Evolutionary conservation across 2,797 vertebrate genomes (phyloP).

Genomic region (Menidia menidia): DNA sequence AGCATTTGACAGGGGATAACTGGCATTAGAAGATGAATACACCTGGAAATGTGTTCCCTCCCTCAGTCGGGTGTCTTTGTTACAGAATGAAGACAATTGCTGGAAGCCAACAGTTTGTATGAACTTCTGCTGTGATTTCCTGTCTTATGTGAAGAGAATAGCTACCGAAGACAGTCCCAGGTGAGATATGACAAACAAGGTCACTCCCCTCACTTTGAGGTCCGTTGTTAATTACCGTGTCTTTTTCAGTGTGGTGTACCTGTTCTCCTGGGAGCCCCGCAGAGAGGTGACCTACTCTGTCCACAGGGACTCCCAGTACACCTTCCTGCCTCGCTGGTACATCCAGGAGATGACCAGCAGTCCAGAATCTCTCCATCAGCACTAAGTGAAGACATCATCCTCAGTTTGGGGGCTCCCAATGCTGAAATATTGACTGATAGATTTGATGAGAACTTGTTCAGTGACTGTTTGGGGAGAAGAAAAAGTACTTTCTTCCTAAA

Average conservation of each 20-base stretch:
- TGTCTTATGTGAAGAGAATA: conserved; percentile 85
- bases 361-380: conserved; percentile 21
- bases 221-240: conserved; percentile 7
- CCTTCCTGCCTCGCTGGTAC: conserved; percentile 90
- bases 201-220: neutral
- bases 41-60: neutral
- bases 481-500: conserved; percentile 16
- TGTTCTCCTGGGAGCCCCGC: conserved; percentile 88
- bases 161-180: conserved; percentile 85
- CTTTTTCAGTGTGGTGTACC: conserved; percentile 84
- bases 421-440: neutral
- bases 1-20: too few relatives aligned
- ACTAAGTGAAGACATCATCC: conserved; percentile 21
- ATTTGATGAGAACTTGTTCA: neutral
- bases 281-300: conserved; percentile 86
- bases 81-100: conserved; percentile 87
- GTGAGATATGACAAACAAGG: conserved; percentile 58
- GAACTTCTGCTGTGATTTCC: conserved; percentile 92
- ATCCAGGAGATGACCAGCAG: conserved; percentile 72
- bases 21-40: neutral
- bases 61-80: neutral
- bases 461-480: conserved; percentile 11
- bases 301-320: conserved; percentile 82
- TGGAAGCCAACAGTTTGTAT: conserved; percentile 95
- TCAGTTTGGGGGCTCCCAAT: conserved; percentile 22